phyloP scores from a whole-genome alignment of 2,113 vertebrate species.

The Petromus typicus region DNA sequence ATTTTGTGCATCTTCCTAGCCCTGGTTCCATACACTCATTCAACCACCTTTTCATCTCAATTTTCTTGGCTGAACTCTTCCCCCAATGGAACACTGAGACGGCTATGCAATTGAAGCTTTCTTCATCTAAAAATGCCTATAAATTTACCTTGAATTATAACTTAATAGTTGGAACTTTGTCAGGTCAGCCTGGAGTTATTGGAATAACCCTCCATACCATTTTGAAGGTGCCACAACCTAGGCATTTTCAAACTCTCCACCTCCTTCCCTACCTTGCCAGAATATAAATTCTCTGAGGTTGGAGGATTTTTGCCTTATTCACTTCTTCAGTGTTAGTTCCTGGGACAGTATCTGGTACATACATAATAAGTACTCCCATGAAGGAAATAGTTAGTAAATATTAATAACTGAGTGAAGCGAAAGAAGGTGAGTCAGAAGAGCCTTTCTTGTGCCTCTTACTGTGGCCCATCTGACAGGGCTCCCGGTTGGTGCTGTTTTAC shows the following conservation, averaged over 20 bases:
- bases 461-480: not conserved
- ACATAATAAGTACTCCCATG: not conserved
- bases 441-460: not conserved
- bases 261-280: not conserved
- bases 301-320: not conserved
- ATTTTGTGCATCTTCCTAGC: not conserved
- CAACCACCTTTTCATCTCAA: not conserved
- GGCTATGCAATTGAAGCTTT: not conserved
- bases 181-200: not conserved
- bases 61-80: constrained; percentile 21
- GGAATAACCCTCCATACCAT: not conserved
- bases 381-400: not conserved
- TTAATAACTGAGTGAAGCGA: not conserved
- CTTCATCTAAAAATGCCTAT: not conserved
- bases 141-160: constrained; percentile 23
- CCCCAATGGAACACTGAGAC: not conserved
- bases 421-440: not conserved
- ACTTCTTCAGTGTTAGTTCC: not conserved
- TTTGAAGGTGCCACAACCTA: not conserved
- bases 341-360: not conserved
- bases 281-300: not conserved
- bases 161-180: constrained; percentile 12
- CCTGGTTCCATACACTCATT: not conserved
- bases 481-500: not conserved
- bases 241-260: not conserved